A percentile compares a stretch with the other conserved stretches of the same genome.
Evolutionary conservation across 2,113 vertebrate species (phyloP).

Genomic region (Paralichthys olivaceus): DNA sequence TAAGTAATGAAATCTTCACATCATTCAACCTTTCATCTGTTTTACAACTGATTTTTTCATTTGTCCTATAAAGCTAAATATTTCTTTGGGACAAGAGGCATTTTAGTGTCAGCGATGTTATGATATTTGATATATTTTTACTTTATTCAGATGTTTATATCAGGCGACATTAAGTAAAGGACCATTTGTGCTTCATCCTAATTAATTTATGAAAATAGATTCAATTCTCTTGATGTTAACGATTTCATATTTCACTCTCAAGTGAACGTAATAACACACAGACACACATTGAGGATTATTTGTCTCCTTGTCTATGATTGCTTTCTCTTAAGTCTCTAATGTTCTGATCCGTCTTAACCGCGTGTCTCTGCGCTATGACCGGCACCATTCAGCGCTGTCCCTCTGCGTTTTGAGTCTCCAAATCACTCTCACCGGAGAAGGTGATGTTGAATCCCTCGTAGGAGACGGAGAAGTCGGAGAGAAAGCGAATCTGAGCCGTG

Average conservation of each 20-base stretch:
- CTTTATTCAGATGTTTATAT: conserved; percentile 5
- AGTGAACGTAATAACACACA: conserved; percentile 8
- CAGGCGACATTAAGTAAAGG: background rate
- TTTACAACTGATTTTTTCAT: background rate
- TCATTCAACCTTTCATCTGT: background rate
- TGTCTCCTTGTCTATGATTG: background rate
- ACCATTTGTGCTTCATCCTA: conserved; percentile 7
- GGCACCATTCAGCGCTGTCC: background rate
- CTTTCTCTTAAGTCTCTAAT: background rate
- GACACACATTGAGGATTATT: background rate
- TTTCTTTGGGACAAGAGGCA: background rate
- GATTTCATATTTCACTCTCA: background rate
- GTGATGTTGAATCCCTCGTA: conserved; percentile 99
- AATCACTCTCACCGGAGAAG: conserved; percentile 88
- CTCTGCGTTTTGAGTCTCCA: background rate
- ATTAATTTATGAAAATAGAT: conserved; percentile 21
- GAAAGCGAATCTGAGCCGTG: conserved; percentile 95
- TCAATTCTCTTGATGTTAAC: conserved; percentile 15
- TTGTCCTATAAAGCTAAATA: background rate
- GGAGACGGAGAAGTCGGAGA: conserved; percentile 98
- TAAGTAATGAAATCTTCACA: background rate
- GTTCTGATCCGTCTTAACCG: background rate
- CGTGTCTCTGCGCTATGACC: background rate
- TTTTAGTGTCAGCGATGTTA: background rate
- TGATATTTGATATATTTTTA: background rate